Conservation (phyloP, 2,888 invertebrate genomes). For the Cremastinae sp. region DNA sequence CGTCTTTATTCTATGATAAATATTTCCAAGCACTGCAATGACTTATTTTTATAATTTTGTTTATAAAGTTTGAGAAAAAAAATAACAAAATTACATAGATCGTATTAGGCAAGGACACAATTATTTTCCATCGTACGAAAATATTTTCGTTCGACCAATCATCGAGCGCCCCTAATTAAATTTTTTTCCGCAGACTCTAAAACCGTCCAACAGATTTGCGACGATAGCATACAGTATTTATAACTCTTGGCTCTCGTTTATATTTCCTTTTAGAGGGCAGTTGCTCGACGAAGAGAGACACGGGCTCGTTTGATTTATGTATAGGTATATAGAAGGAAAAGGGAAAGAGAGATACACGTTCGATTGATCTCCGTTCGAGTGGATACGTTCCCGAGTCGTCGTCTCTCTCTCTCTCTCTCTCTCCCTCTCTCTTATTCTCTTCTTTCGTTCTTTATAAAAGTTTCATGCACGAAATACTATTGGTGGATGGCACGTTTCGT, state of each 20-base stretch:
- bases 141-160: constrained; percentile 11
- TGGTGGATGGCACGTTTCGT: constrained; percentile 58
- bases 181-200: constrained; percentile 20
- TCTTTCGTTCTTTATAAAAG: constrained; percentile 64
- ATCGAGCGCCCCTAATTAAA: constrained; percentile 13
- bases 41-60: too few species aligned
- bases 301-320: constrained; percentile 47
- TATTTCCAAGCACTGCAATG: too few species aligned
- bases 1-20: too few species aligned
- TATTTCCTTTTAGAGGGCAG: constrained; percentile 64
- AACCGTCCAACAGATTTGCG: constrained; percentile 14
- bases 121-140: constrained; percentile 15
- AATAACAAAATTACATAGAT: constrained; percentile 7
- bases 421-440: constrained; percentile 22
- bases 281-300: constrained; percentile 34
- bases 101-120: not conserved
- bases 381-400: constrained; percentile 39
- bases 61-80: not conserved
- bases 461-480: constrained; percentile 67
- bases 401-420: constrained; percentile 41
- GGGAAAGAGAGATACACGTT: not conserved
- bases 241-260: constrained; percentile 59
- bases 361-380: constrained; percentile 56
- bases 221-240: constrained; percentile 34
- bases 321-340: not conserved